phyloP scores from a whole-genome alignment of 2,888 invertebrate species.

The Tachystola acroxantha region DNA sequence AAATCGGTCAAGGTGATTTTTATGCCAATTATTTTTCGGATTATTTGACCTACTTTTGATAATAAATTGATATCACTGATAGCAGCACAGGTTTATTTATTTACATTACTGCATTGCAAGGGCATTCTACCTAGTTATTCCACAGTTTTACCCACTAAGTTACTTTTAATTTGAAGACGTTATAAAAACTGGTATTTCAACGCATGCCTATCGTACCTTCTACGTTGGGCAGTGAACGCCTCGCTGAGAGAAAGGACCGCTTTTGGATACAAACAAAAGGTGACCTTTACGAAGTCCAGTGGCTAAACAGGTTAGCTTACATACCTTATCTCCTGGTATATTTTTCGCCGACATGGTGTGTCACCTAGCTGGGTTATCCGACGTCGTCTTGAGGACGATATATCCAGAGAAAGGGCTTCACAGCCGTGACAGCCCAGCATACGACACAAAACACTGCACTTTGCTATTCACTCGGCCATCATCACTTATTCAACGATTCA shows the following conservation, averaged over 20 bases:
- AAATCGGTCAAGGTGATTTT: background rate
- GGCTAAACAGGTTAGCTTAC: constrained; percentile 33
- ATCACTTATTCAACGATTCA: constrained; percentile 70
- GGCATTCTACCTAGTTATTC: too few species aligned
- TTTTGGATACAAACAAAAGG: constrained; percentile 56
- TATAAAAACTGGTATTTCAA: too few species aligned
- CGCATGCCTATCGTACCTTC: background rate
- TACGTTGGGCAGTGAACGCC: constrained; percentile 15
- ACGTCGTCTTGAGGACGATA: constrained; percentile 71
- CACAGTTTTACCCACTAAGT: too few species aligned
- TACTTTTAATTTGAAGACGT: too few species aligned
- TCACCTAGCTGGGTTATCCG: constrained; percentile 62
- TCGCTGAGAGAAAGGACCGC: constrained; percentile 58
- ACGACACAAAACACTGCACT: constrained; percentile 75
- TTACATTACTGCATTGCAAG: too few species aligned
- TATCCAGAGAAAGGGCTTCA: constrained; percentile 75
- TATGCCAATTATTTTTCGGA: background rate
- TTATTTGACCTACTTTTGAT: constrained; percentile 1
- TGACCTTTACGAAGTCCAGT: constrained; percentile 47
- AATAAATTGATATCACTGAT: background rate
- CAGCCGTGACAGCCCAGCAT: constrained; percentile 72
- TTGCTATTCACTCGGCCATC: constrained; percentile 74
- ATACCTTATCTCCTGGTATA: constrained; percentile 91
- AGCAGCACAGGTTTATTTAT: too few species aligned
- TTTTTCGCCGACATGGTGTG: constrained; percentile 86